Base-by-base conservation (phyloP, 2,888 invertebrate species). In the Monoplex corrugatus region DNA sequence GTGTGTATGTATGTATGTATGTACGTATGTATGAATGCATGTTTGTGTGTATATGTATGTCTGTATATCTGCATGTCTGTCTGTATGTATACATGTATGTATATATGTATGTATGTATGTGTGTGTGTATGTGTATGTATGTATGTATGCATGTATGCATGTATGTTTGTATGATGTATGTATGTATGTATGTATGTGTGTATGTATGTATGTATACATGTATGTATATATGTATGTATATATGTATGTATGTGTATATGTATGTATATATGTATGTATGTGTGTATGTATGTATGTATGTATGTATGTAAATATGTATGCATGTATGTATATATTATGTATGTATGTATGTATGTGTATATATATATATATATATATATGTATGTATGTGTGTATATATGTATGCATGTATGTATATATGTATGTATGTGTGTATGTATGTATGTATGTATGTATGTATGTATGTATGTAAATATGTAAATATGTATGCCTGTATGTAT, bases 261-360 rank as follows among this genome's bases (percentile, higher is more conserved):
- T 28, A n/a, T 68, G 68, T 28, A n/a, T 68, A n/a, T 68, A 35
- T 28, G 32, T 75, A 19, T 28, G 75, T 75, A 35, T 35, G 75
- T 8, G 32, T 38, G 75, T 38, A 19, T 32, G 35, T 75, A 8
- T 32, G 28, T 32, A 35, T 75, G 75, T 38, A 35, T 19, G 75
- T 75, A 8, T 75, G 75, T 32, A 35, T 32, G 75, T 32, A 8
- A 35, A 5, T 68, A n/a, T 28, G 68, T 68, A n/a, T 28, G 10
- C 35, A 8, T 75, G 35, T 75, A 8, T 35, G 1, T 75, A 13
- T 75, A 35, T 75, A 10, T 75, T 32, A 35, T 75, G 78, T 40
- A 19, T 78, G 78, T 78, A 40, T 78, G 78, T 78, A 23, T 78
- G 78, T 40, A 23, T 78, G 78, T 78, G 40, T 78, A 40, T 75